phyloP scores from a whole-genome alignment of 2,888 invertebrate species.

The Oxystoma pomonae region DNA sequence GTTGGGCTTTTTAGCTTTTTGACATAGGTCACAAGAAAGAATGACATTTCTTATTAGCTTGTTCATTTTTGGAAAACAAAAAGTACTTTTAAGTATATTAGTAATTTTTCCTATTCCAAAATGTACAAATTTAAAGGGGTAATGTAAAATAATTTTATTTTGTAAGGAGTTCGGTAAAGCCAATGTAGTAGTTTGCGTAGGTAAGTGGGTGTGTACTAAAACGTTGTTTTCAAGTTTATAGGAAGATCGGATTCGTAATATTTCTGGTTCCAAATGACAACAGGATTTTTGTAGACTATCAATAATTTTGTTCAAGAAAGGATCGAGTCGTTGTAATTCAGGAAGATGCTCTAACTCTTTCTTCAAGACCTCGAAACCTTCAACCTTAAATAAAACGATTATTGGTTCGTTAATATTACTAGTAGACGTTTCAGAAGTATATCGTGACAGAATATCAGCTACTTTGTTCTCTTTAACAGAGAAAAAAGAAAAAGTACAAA shows the following conservation, averaged over 20 bases:
- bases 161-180: too few relatives aligned
- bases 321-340: neutral
- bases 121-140: constrained; percentile 6
- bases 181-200: too few relatives aligned
- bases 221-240: too few relatives aligned
- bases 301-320: too few relatives aligned
- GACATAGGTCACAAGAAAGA: constrained; percentile 7
- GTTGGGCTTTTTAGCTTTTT: constrained; percentile 7
- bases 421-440: neutral
- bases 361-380: neutral
- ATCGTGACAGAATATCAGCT: neutral
- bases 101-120: constrained; percentile 1
- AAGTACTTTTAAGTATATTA: neutral
- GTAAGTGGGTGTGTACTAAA: too few relatives aligned
- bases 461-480: neutral
- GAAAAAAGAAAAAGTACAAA: neutral
- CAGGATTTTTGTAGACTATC: too few relatives aligned
- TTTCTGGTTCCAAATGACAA: too few relatives aligned
- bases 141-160: constrained; percentile 7
- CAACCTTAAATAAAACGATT: neutral
- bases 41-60: neutral
- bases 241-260: too few relatives aligned
- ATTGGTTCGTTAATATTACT: neutral
- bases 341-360: neutral
- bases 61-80: constrained; percentile 5